phyloP scores from a whole-genome alignment of 64 coral and sea anemone genomes.

The Acropora yongei region DNA sequence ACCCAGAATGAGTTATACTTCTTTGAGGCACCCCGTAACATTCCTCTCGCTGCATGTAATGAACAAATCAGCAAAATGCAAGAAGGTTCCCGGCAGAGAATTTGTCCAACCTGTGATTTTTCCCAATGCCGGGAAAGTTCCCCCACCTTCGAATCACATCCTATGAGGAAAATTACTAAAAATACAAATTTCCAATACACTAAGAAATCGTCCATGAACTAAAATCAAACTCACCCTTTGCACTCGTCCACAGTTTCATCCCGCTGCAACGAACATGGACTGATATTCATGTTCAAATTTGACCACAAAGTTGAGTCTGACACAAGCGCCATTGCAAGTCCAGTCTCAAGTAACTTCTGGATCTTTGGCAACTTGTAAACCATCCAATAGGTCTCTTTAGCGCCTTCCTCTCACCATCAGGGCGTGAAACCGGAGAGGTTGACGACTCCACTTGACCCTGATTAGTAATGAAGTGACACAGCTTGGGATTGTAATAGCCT shows the following conservation, averaged over 20 bases:
- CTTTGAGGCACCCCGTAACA: no score
- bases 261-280: neutral
- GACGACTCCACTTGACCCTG: neutral
- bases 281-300: neutral
- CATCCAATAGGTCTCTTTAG: neutral
- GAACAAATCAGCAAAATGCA: no score
- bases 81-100: no score
- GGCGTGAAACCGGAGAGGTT: neutral
- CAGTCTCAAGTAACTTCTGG: neutral
- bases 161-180: no score
- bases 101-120: no score
- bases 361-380: neutral
- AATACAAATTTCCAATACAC: neutral
- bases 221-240: slow-evolving; percentile 4
- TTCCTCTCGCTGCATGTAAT: no score
- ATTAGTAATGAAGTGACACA: neutral
- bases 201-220: neutral
- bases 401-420: neutral
- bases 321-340: neutral
- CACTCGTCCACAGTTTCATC: neutral
- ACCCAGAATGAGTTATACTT: no score
- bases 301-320: no score
- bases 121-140: no score
- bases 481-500: neutral
- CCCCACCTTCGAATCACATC: no score